Evolutionary conservation across 2,888 invertebrate genomes (phyloP), one percentile per base, ranked within the genome.

Genomic region (Synergus laeviventris): DNA sequence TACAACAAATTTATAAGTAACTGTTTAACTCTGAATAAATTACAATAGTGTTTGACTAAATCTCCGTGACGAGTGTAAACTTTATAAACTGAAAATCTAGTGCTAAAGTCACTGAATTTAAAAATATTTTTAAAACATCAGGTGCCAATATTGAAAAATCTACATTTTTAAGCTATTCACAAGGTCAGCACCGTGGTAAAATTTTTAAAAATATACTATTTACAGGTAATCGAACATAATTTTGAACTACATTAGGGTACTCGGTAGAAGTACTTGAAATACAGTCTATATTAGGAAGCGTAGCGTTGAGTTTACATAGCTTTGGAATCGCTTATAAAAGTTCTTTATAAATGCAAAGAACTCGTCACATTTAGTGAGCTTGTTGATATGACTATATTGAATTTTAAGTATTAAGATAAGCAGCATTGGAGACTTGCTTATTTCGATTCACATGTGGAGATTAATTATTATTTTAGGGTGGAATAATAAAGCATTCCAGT

Each of bases 261-360:
- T n/a, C n/a, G n/a, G n/a, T n/a, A n/a, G 11, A 42, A 42, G 42
- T 42, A 42, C 14, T 42, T 12, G 11, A 42, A 42, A 12, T 62
- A 62, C 62, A 62, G 38, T 62, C 36, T 42, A 42, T 42, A 66
- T 39, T 8, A 9, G 39, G 1, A 11, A 70, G 31, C 49, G 45
- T 31, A 49, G n/a, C 21, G 2, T 49, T 36, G n/a, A 49, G 11
- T 36, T 49, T 16, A 70, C 9, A n/a, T 18, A 70, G n/a, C n/a
- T 49, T 11, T 49, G 11, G 36, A 45, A 31, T 31, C n/a, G 16
- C 31, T n/a, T 31, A 24, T 49, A 70, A 49, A 14, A 70, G n/a
- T 70, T 49, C 49, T 36, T 70, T 49, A 45, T 42, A 66, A 49
- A 66, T 66, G 12, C 66, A 49, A 66, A 66, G 42, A 66, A 49